Percentiles rank a stretch among this genome's conserved stretches.
These are phyloP conservation scores for Tragelaphus oryx DNA, from an alignment of 2,797 vertebrate genomes.

Conservation along the genomic window DNA sequence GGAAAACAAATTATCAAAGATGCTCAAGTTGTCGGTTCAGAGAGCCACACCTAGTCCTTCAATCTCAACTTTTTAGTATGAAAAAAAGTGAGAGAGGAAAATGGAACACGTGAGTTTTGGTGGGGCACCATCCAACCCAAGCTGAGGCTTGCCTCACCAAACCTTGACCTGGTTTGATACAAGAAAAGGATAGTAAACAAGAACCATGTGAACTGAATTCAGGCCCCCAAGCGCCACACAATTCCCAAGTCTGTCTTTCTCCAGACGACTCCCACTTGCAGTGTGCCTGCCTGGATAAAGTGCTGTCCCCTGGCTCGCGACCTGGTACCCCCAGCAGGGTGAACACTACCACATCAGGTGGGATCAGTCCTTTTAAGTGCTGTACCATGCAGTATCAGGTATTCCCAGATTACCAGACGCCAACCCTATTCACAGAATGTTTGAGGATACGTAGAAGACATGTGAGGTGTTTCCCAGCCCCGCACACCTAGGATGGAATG, in stretches of 20 bases:
- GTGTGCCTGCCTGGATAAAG: neutral
- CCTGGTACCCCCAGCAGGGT: neutral
- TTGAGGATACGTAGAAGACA: neutral
- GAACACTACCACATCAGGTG: neutral
- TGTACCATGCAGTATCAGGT: neutral
- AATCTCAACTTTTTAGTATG: neutral
- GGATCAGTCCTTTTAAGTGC: neutral
- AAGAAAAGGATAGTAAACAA: neutral
- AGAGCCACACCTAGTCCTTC: neutral
- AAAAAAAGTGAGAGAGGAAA: neutral
- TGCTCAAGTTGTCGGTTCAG: neutral
- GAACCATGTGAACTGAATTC: neutral
- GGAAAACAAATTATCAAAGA: neutral
- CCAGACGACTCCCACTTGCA: neutral
- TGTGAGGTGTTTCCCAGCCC: neutral
- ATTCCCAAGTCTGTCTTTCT: neutral
- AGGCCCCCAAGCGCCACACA: neutral
- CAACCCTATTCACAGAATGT: neutral
- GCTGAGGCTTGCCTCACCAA: neutral
- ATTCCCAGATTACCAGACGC: neutral
- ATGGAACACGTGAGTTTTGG: neutral
- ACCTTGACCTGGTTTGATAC: slow-evolving; percentile 16
- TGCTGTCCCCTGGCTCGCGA: neutral
- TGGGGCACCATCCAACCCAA: neutral
- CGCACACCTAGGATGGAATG: neutral